phyloP scores from a whole-genome alignment of 1,140 invertebrate species.

The Saxidomus purpurata region DNA sequence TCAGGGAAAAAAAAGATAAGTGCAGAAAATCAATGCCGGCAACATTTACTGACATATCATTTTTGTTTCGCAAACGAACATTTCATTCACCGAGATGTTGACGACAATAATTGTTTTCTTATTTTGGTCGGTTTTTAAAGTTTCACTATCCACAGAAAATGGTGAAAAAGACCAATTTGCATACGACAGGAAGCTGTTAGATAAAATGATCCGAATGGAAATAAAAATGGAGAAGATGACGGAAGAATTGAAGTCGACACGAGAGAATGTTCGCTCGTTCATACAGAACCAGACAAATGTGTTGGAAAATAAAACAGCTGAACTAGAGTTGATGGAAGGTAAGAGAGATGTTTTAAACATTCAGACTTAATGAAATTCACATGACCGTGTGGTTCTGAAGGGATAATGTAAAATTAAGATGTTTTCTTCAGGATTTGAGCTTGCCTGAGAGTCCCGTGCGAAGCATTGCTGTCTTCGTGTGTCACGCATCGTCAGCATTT shows the following conservation, averaged over 20 bases:
- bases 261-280: neutral
- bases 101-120: too few relatives aligned
- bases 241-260: neutral
- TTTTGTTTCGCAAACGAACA: too few relatives aligned
- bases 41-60: too few relatives aligned
- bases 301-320: constrained; percentile 13
- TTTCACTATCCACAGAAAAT: too few relatives aligned
- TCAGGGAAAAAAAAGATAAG: too few relatives aligned
- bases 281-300: neutral
- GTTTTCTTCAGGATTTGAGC: too few relatives aligned
- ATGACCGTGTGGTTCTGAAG: neutral
- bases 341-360: neutral
- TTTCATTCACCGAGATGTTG: too few relatives aligned
- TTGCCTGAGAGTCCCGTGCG: too few relatives aligned
- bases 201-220: constrained; percentile 27
- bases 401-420: neutral
- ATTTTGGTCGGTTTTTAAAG: too few relatives aligned
- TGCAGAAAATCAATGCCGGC: too few relatives aligned
- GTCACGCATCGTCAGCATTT: too few relatives aligned
- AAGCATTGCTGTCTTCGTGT: too few relatives aligned
- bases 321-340: constrained; percentile 13
- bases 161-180: neutral
- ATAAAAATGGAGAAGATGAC: constrained; percentile 20
- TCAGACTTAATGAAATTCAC: neutral
- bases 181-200: neutral